Conservation (phyloP, 2,113 vertebrate genomes). For the Muscicapa adusta region DNA sequence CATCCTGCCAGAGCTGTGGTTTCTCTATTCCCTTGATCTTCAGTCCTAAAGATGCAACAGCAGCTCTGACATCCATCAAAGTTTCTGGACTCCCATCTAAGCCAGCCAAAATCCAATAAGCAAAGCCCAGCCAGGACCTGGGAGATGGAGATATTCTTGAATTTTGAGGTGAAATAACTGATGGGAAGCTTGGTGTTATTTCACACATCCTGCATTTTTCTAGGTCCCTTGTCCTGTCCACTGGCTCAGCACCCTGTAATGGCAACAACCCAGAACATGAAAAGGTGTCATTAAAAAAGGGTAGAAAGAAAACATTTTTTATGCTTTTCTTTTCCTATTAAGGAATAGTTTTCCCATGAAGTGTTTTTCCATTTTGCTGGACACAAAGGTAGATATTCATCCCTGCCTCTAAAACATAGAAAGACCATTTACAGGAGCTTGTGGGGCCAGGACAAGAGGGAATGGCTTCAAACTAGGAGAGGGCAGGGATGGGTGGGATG, state of each 20-base stretch:
- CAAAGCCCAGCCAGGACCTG: background rate
- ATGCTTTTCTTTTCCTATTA: background rate
- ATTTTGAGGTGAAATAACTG: background rate
- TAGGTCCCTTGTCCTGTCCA: background rate
- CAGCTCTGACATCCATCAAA: background rate
- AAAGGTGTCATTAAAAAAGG: rapidly evolving
- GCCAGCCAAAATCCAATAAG: background rate
- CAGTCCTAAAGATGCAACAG: background rate
- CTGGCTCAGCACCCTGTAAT: no score
- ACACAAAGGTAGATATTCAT: background rate
- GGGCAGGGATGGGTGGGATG: background rate
- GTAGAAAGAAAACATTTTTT: background rate
- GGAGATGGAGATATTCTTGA: background rate
- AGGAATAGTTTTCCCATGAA: background rate
- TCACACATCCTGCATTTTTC: background rate
- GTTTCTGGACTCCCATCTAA: background rate
- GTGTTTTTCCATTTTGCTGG: background rate
- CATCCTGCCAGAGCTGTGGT: background rate
- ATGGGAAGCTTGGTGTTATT: background rate
- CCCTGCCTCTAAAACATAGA: background rate
- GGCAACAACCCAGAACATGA: background rate
- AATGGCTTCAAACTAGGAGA: background rate
- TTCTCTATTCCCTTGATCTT: background rate
- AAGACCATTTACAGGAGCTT: background rate
- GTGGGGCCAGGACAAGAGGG: background rate